Evolutionary conservation across 2,888 invertebrate species (phyloP).

Genomic region (Punctoribates punctum): DNA sequence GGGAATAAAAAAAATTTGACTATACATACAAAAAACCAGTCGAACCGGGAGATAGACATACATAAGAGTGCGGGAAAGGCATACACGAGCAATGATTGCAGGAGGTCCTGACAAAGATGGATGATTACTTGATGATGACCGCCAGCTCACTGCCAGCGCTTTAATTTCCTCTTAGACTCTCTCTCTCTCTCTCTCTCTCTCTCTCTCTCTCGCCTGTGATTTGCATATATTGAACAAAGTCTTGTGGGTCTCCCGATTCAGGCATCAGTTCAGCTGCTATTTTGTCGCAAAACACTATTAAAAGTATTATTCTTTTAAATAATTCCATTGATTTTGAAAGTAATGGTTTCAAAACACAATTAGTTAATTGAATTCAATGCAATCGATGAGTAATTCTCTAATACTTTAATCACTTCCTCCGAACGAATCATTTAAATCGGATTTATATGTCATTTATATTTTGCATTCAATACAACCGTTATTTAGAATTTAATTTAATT

Average conservation of each 20-base stretch:
- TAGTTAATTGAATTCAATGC: not conserved
- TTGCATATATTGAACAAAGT: conserved; percentile 32
- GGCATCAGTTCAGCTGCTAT: conserved; percentile 19
- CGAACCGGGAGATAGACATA: conserved; percentile 17
- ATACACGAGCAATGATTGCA: conserved; percentile 17
- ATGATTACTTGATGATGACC: conserved; percentile 38
- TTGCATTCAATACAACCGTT: not conserved
- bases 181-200: conserved; percentile 25
- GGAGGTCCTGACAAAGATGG: conserved; percentile 41
- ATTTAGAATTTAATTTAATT: not conserved
- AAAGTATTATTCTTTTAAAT: conserved; percentile 4
- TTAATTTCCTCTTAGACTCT: conserved; percentile 41
- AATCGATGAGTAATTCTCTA: too few relatives aligned
- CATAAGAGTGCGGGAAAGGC: conserved; percentile 18
- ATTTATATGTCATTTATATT: not conserved
- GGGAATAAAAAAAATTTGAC: conserved; percentile 15
- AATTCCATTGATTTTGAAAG: not conserved
- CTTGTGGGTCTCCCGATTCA: not conserved
- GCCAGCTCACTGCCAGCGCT: conserved; percentile 37
- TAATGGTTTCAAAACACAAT: not conserved
- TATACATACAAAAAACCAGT: conserved; percentile 18
- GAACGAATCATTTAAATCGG: not conserved
- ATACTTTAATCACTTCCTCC: too few relatives aligned
- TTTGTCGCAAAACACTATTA: conserved; percentile 10
- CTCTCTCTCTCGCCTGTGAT: not conserved